These are phyloP conservation scores for Matsumyia berberina DNA, from an alignment of 2,888 invertebrate genomes.

Conservation along the genomic window DNA sequence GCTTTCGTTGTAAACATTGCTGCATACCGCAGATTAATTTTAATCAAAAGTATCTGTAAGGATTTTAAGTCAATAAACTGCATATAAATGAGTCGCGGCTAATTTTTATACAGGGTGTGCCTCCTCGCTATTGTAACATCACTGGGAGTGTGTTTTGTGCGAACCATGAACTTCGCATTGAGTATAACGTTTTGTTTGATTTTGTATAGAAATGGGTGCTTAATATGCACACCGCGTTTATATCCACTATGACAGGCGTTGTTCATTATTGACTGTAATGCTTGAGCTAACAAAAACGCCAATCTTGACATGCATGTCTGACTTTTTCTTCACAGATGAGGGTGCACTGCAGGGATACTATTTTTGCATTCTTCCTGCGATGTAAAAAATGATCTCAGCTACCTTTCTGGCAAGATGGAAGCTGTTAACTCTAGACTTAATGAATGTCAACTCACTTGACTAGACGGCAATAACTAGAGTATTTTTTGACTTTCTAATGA, in stretches of 20 bases:
- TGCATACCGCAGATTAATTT: not conserved
- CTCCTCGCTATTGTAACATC: not conserved
- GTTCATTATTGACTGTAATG: too few species aligned
- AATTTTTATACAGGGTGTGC: not conserved
- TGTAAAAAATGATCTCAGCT: too few species aligned
- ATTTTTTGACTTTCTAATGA: too few species aligned
- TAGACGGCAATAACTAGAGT: too few species aligned
- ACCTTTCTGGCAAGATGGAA: too few species aligned
- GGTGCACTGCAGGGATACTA: too few species aligned
- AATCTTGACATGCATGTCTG: too few species aligned
- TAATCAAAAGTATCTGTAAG: not conserved
- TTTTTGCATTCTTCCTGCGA: too few species aligned
- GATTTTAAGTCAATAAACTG: constrained; percentile 34
- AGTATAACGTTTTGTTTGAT: not conserved
- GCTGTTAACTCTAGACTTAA: too few species aligned
- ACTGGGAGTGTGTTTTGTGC: not conserved
- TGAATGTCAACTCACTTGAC: too few species aligned
- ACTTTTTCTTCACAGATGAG: too few species aligned
- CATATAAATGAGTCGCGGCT: not conserved
- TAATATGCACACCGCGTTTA: not conserved
- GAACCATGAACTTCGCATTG: constrained; percentile 21
- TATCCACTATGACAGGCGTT: not conserved
- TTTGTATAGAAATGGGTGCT: not conserved
- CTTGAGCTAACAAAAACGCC: too few species aligned
- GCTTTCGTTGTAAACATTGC: not conserved